Evolutionary conservation across 2,888 invertebrate species (phyloP).

Genomic region (Archips xylosteana): DNA sequence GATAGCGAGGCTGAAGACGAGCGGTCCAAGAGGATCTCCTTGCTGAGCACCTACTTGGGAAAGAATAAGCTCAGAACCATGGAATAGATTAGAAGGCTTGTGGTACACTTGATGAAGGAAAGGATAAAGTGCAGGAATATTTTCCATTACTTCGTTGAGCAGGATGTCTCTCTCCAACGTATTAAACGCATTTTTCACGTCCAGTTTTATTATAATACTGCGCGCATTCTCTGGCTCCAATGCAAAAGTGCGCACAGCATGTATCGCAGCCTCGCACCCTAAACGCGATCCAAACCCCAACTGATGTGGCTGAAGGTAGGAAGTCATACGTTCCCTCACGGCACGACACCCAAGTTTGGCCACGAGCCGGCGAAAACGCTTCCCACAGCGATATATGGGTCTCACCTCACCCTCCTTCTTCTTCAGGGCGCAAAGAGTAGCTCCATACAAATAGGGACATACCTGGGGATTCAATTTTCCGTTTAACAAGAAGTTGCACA

Average conservation of each 20-base stretch:
- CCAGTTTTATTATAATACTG: not conserved
- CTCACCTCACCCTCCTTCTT: constrained; percentile 17
- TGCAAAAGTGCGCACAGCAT: not conserved
- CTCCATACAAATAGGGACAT: not conserved
- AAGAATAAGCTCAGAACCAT: not conserved
- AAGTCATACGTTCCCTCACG: not conserved
- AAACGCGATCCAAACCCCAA: not conserved
- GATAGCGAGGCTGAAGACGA: not conserved
- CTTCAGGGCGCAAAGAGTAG: not conserved
- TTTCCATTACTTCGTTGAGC: not conserved
- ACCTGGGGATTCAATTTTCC: not conserved
- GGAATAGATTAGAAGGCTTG: not conserved
- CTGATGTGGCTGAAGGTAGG: not conserved
- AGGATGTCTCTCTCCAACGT: not conserved
- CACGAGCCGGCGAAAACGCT: not conserved
- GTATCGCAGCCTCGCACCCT: not conserved
- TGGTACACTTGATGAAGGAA: not conserved
- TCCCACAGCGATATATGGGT: constrained; percentile 7
- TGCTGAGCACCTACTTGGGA: not conserved
- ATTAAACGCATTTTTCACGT: not conserved
- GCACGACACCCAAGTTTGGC: constrained; percentile 2
- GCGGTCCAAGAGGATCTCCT: not conserved
- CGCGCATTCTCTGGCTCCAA: not conserved
- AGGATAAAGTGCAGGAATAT: not conserved
- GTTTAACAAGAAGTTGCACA: not conserved